Percentiles rank a stretch among this genome's conserved stretches.
Conservation (phyloP, 1,140 invertebrate species). For the Choristoneura fumiferana region DNA sequence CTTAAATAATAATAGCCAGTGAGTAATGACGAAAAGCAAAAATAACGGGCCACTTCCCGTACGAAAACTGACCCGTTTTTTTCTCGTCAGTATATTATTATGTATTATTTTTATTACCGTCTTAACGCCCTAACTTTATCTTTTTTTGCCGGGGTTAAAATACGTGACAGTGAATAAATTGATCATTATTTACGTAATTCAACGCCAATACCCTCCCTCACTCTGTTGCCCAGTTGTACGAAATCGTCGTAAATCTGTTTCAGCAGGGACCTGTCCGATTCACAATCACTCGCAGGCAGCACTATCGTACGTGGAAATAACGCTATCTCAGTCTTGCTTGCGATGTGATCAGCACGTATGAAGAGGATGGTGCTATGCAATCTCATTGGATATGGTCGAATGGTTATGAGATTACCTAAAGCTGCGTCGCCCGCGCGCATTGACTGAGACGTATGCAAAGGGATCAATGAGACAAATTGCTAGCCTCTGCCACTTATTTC, state of each 20-base stretch:
- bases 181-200: conserved; percentile 42
- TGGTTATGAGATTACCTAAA: conserved; percentile 14
- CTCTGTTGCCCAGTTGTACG: conserved; percentile 29
- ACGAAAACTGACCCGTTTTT: too few relatives aligned
- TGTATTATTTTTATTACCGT: too few relatives aligned
- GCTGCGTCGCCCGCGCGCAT: conserved; percentile 36
- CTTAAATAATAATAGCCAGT: too few relatives aligned
- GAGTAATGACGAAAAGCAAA: too few relatives aligned
- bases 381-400: conserved; percentile 5
- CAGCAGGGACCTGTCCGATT: conserved; percentile 28
- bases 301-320: not conserved
- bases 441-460: conserved; percentile 69
- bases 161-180: conserved; percentile 33
- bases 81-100: too few relatives aligned
- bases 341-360: not conserved
- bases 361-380: conserved; percentile 2
- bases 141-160: conserved; percentile 4
- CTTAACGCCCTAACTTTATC: too few relatives aligned
- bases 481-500: conserved; percentile 55
- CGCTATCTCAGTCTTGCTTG: not conserved
- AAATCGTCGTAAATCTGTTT: conserved; percentile 49
- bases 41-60: too few relatives aligned
- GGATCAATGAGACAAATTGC: conserved; percentile 70
- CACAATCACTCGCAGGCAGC: not conserved
- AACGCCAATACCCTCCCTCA: conserved; percentile 36